phyloP scores from a whole-genome alignment of 2,797 vertebrate species.

The Phrynocephalus forsythii region DNA sequence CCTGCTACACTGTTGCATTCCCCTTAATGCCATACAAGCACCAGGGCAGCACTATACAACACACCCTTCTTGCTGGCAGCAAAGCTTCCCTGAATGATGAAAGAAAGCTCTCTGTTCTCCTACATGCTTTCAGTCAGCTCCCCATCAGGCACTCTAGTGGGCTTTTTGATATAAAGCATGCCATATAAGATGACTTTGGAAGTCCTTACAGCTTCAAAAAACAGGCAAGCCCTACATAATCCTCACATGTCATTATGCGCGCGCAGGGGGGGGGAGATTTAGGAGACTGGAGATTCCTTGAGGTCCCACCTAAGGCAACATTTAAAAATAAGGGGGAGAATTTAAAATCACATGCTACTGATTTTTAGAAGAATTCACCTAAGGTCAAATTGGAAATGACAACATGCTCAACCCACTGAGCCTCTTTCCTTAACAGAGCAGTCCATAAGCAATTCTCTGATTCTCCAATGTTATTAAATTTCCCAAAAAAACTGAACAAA shows the following conservation, averaged over 20 bases:
- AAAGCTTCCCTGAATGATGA: too few relatives aligned
- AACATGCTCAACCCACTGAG: not conserved
- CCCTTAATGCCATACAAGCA: too few relatives aligned
- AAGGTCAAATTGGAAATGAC: not conserved
- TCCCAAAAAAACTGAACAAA: slow-evolving; percentile 1
- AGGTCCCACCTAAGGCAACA: not conserved
- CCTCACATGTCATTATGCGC: not conserved
- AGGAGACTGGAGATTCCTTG: not conserved
- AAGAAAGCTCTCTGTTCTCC: too few relatives aligned
- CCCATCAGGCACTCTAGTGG: too few relatives aligned
- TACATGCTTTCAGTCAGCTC: too few relatives aligned
- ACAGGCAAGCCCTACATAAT: not conserved
- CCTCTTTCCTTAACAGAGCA: slow-evolving; percentile 2
- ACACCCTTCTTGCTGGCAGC: too few relatives aligned
- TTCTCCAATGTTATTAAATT: not conserved
- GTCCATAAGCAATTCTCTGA: not conserved
- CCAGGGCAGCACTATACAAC: too few relatives aligned
- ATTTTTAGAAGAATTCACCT: not conserved
- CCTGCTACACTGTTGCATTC: too few relatives aligned
- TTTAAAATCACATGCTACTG: too few relatives aligned
- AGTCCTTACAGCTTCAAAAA: not conserved
- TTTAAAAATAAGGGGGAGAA: too few relatives aligned
- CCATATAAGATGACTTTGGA: not conserved
- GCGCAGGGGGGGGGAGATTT: too few relatives aligned
- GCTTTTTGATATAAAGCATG: too few relatives aligned